Conservation (phyloP, 1,140 invertebrate genomes). For the Holcopasites calliopsidis region DNA sequence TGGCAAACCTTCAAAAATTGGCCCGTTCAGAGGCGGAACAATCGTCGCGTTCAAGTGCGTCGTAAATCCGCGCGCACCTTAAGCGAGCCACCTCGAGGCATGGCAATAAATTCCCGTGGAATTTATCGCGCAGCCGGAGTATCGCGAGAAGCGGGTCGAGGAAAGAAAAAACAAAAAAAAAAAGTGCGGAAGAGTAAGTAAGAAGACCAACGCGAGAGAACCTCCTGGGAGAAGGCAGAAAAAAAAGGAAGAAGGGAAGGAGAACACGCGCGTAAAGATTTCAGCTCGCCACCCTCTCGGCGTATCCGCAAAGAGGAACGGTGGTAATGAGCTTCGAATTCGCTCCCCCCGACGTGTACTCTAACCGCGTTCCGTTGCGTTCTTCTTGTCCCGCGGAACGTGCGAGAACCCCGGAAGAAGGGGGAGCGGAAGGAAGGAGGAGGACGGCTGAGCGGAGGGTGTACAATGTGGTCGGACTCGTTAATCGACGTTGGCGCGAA, state of each 20-base stretch:
- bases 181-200: not conserved
- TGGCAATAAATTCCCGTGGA: conserved; percentile 22
- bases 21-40: not conserved
- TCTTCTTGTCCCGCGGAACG: no score
- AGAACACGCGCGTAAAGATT: conserved; percentile 44
- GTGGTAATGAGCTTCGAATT: conserved; percentile 60
- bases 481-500: conserved; percentile 42
- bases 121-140: conserved; percentile 11
- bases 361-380: conserved; percentile 41
- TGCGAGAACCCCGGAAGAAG: conserved; percentile 19
- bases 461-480: conserved; percentile 42
- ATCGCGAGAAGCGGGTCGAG: not conserved
- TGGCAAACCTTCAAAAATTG: not conserved
- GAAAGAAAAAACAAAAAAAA: not conserved
- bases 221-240: no score
- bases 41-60: not conserved
- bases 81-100: conserved; percentile 1
- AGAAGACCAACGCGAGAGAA: not conserved
- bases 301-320: conserved; percentile 50
- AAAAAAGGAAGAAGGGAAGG: not conserved
- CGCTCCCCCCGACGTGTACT: conserved; percentile 42
- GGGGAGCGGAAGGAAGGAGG: not conserved
- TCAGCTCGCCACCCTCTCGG: conserved; percentile 37
- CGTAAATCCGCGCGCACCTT: conserved; percentile 3
- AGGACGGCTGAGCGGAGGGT: not conserved